Percentiles rank a stretch among this genome's conserved stretches.
Conservation (phyloP, 2,113 vertebrate species). For the Eretmochelys imbricata region DNA sequence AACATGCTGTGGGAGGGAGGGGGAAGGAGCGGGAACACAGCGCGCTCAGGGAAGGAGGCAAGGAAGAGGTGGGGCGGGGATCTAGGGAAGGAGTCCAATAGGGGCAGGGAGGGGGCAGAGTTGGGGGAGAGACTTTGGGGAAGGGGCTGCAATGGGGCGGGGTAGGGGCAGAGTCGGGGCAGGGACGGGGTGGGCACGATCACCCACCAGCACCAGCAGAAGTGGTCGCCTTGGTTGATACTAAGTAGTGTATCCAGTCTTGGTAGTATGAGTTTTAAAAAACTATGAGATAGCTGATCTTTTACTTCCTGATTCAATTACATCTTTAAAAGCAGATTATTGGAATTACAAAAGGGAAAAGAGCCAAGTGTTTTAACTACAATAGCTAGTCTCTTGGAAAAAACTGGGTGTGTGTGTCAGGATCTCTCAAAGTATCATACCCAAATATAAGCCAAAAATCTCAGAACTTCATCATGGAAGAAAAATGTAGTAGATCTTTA, state of each 20-base stretch:
- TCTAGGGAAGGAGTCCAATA: too few species aligned
- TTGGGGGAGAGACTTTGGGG: too few species aligned
- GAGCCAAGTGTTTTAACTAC: not conserved
- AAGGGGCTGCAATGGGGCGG: too few species aligned
- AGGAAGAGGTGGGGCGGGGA: too few species aligned
- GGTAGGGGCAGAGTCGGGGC: too few species aligned
- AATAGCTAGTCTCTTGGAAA: not conserved
- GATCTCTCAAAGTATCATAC: not conserved
- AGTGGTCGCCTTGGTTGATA: not conserved
- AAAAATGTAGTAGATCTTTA: not conserved
- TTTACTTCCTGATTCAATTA: not conserved
- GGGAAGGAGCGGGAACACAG: too few species aligned
- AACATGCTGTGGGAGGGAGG: too few species aligned
- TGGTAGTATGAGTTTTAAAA: not conserved
- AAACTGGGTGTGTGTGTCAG: not conserved
- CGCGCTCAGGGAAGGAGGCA: too few species aligned
- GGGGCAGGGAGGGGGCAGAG: too few species aligned
- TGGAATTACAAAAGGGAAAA: not conserved
- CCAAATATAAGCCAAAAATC: not conserved
- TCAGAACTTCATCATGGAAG: not conserved
- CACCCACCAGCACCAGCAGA: too few species aligned
- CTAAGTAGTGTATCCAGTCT: not conserved
- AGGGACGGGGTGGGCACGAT: too few species aligned
- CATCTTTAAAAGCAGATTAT: not conserved
- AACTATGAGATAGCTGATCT: not conserved